Conservation (phyloP, 2,113 vertebrate genomes). For the Tupaia chinensis region DNA sequence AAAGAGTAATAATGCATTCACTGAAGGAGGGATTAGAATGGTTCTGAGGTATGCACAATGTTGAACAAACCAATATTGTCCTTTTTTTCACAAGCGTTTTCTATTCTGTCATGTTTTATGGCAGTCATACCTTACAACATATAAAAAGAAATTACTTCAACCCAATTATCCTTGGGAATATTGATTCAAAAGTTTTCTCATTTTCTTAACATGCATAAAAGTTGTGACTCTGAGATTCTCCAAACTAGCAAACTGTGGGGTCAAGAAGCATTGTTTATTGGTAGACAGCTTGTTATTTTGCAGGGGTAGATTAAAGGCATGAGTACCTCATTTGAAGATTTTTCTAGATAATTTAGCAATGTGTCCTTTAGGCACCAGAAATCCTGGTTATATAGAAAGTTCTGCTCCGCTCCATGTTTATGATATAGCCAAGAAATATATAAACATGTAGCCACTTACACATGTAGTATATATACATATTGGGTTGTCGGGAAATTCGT, state of each 20-base stretch:
- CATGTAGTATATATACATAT: too few relatives aligned
- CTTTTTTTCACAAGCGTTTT: not conserved
- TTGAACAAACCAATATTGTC: not conserved
- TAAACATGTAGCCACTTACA: not conserved
- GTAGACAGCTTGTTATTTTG: not conserved
- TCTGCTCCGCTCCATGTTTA: not conserved
- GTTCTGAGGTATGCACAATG: not conserved
- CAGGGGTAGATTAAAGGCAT: not conserved
- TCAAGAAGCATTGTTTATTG: not conserved
- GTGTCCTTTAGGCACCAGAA: not conserved
- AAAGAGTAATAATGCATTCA: not conserved
- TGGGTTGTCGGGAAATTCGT: too few relatives aligned
- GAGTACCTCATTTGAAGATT: conserved; percentile 24
- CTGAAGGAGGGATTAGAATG: not conserved
- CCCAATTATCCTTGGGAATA: not conserved
- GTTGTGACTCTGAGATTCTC: not conserved
- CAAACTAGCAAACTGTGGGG: not conserved
- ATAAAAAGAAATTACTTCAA: not conserved
- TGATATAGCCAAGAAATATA: not conserved
- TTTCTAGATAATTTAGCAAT: conserved; percentile 10
- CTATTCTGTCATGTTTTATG: not conserved
- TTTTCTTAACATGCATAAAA: not conserved
- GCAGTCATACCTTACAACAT: not conserved
- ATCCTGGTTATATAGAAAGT: not conserved
- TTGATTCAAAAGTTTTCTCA: not conserved